Evolutionary conservation across 2,888 invertebrate species (phyloP).

Genomic region (Sinelater perroti): DNA sequence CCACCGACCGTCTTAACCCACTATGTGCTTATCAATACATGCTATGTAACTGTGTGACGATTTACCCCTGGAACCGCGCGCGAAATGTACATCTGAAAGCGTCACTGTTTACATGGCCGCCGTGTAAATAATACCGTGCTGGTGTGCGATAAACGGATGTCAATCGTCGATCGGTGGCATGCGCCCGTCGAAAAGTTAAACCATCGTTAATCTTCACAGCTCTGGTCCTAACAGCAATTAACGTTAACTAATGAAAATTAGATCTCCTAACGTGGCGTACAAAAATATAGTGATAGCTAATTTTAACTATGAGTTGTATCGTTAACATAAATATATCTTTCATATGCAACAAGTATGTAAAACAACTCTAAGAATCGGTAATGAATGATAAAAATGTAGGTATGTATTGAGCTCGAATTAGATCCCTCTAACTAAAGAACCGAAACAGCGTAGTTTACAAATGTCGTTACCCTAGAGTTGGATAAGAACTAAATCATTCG

Average conservation of each 20-base stretch:
- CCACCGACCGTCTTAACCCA: background rate
- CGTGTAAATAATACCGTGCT: slow-evolving; percentile 2
- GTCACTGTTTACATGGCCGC: too few species aligned
- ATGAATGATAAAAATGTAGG: slow-evolving; percentile 25
- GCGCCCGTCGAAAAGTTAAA: background rate
- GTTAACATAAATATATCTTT: slow-evolving; percentile 26
- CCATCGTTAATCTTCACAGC: slow-evolving; percentile 32
- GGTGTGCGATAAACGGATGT: slow-evolving; percentile 3
- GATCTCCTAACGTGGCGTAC: slow-evolving; percentile 34
- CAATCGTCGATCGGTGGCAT: slow-evolving; percentile 2
- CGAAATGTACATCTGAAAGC: slow-evolving; percentile 2
- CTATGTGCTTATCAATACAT: background rate
- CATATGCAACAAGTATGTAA: slow-evolving; percentile 35
- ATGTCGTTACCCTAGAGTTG: slow-evolving; percentile 23
- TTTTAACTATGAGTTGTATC: slow-evolving; percentile 36
- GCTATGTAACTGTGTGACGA: too few species aligned
- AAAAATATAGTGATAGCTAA: slow-evolving; percentile 40
- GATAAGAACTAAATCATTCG: slow-evolving; percentile 24
- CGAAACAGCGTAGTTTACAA: slow-evolving; percentile 10
- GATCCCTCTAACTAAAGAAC: slow-evolving; percentile 15
- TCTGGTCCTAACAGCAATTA: slow-evolving; percentile 32
- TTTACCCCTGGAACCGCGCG: too few species aligned
- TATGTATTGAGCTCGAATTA: slow-evolving; percentile 24
- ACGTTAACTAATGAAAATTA: slow-evolving; percentile 22
- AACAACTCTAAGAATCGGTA: slow-evolving; percentile 29